Evolutionary conservation across 2,888 invertebrate genomes (phyloP).

Genomic region (Azorinus chamasolen): DNA sequence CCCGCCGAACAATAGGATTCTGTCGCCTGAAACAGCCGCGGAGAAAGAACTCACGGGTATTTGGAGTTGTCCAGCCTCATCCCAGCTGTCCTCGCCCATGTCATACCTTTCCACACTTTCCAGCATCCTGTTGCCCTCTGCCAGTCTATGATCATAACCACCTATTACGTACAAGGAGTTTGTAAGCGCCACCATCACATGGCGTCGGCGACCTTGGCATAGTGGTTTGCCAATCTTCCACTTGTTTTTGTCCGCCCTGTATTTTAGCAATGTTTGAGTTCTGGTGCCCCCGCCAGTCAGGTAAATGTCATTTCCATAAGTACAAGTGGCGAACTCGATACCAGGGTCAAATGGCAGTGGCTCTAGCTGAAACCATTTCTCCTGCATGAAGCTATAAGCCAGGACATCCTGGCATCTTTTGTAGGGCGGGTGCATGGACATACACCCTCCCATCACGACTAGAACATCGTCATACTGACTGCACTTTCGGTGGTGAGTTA

Average conservation of each 20-base stretch:
- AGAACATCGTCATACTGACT: slow-evolving; percentile 75
- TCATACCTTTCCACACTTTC: slow-evolving; percentile 78
- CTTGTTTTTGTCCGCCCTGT: slow-evolving; percentile 76
- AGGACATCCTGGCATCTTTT: slow-evolving; percentile 75
- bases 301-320: slow-evolving; percentile 78
- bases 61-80: slow-evolving; percentile 69
- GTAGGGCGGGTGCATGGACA: slow-evolving; percentile 78
- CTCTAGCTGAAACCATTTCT: slow-evolving; percentile 77
- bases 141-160: slow-evolving; percentile 78
- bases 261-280: slow-evolving; percentile 74
- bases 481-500: slow-evolving; percentile 68
- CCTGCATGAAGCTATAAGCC: slow-evolving; percentile 75
- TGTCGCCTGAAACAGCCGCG: slow-evolving; percentile 76
- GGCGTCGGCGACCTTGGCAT: slow-evolving; percentile 76
- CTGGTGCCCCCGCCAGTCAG: slow-evolving; percentile 78
- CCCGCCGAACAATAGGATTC: slow-evolving; percentile 78
- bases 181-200: slow-evolving; percentile 78
- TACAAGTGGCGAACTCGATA: slow-evolving; percentile 80
- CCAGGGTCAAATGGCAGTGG: slow-evolving; percentile 78
- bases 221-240: slow-evolving; percentile 77
- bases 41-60: slow-evolving; percentile 79
- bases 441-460: slow-evolving; percentile 77
- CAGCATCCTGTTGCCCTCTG: slow-evolving; percentile 75
- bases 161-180: slow-evolving; percentile 77
- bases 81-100: slow-evolving; percentile 73